These are phyloP conservation scores for Gorilla gorilla DNA, from an alignment of 2,113 vertebrate species.

Conservation along the genomic window DNA sequence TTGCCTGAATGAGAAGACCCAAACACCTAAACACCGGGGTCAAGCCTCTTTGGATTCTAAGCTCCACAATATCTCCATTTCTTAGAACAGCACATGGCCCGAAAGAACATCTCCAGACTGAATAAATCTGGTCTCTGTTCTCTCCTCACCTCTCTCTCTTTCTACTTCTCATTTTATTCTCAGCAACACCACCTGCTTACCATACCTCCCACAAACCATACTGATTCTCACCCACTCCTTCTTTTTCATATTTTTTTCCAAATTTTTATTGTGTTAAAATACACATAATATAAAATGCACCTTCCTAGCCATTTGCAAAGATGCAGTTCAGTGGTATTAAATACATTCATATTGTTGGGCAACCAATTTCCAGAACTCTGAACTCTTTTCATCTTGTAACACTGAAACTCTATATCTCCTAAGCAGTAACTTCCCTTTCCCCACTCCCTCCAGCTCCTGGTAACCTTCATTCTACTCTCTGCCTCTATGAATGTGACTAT, in stretches of 20 bases:
- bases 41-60: not conserved
- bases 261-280: not conserved
- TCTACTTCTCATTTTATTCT: not conserved
- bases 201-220: not conserved
- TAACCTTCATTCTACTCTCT: not conserved
- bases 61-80: not conserved
- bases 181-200: not conserved
- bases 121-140: not conserved
- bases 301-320: too few relatives aligned
- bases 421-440: too few relatives aligned
- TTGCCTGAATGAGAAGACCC: not conserved
- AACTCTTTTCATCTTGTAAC: not conserved
- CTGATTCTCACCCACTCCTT: not conserved
- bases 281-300: not conserved
- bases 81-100: fast-evolving
- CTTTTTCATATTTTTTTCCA: not conserved
- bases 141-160: not conserved
- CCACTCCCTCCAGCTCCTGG: too few relatives aligned
- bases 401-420: not conserved
- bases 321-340: not conserved
- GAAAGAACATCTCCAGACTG: not conserved
- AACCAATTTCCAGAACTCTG: not conserved
- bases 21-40: not conserved
- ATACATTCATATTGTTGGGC: too few relatives aligned
- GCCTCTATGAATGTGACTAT: not conserved